Percentiles rank a stretch among this genome's conserved stretches.
These are phyloP conservation scores for Tetramorium parvispinum DNA, from an alignment of 1,140 invertebrate species.

Conservation along the genomic window DNA sequence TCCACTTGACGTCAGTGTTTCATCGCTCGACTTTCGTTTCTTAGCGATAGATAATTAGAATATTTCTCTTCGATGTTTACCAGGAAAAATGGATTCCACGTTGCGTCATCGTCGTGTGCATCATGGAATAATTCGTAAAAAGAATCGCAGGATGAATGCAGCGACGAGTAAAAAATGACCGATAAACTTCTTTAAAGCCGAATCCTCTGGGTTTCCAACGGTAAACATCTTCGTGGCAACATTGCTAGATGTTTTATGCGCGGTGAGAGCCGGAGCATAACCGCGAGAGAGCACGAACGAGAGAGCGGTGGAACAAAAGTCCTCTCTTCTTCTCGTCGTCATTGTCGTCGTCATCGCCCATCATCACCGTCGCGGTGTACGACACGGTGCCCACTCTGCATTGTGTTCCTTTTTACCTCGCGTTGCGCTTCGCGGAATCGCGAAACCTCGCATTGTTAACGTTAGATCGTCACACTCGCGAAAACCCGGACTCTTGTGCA, in stretches of 20 bases:
- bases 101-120: neutral
- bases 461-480: slow-evolving; percentile 67
- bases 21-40: neutral
- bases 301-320: slow-evolving; percentile 75
- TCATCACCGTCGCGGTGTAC: slow-evolving; percentile 41
- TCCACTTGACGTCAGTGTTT: neutral
- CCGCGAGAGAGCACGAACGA: slow-evolving; percentile 31
- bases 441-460: slow-evolving; percentile 69
- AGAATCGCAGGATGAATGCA: neutral
- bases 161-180: neutral
- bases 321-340: slow-evolving; percentile 61
- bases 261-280: slow-evolving; percentile 55
- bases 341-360: neutral
- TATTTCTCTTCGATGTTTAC: neutral
- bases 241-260: slow-evolving; percentile 61
- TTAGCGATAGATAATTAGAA: neutral
- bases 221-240: slow-evolving; percentile 45
- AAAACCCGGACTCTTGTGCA: slow-evolving; percentile 51
- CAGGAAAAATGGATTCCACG: neutral
- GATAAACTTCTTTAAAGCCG: neutral
- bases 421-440: slow-evolving; percentile 66
- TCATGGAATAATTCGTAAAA: neutral
- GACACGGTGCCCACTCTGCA: slow-evolving; percentile 63
- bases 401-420: slow-evolving; percentile 73
- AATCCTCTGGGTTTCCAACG: neutral